Percentiles rank a stretch among this genome's conserved stretches.
Evolutionary conservation across 2,888 invertebrate genomes (phyloP).

Genomic region (Sicus ferrugineus): DNA sequence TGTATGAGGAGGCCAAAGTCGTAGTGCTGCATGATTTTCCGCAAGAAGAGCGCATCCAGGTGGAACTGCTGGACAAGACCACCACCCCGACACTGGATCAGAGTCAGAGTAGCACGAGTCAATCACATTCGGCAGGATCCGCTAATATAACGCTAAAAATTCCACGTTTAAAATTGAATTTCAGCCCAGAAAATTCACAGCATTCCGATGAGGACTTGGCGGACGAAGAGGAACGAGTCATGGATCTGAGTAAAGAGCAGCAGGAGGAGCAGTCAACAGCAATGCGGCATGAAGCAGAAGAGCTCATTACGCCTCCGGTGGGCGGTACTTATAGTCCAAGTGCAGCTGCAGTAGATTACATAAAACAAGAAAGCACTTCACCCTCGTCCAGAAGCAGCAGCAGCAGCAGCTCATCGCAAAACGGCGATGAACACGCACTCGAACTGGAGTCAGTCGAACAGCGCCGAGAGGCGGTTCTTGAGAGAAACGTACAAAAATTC

Average conservation of each 20-base stretch:
- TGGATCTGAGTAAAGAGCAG: conserved; percentile 14
- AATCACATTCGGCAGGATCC: background rate
- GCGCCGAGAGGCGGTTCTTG: conserved; percentile 36
- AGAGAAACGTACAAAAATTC: conserved; percentile 44
- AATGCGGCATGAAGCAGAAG: conserved; percentile 19
- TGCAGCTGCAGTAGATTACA: conserved; percentile 46
- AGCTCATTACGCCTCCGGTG: conserved; percentile 6
- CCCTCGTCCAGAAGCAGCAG: background rate
- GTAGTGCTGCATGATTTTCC: conserved; percentile 52
- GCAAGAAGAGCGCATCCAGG: conserved; percentile 45
- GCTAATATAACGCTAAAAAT: conserved; percentile 36
- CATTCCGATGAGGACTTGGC: conserved; percentile 36
- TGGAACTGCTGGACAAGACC: conserved; percentile 47
- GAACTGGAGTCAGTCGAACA: conserved; percentile 30
- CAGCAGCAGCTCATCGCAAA: background rate
- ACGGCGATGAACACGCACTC: conserved; percentile 3
- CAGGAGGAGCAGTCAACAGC: conserved; percentile 33
- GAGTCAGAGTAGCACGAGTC: conserved; percentile 32
- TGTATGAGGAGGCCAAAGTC: conserved; percentile 64
- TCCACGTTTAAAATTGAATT: conserved; percentile 52
- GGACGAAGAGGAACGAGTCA: background rate
- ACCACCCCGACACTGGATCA: conserved; percentile 38
- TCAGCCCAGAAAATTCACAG: conserved; percentile 49
- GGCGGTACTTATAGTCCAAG: conserved; percentile 47
- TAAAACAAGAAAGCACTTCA: background rate